A percentile compares a stretch with the other conserved stretches of the same genome.
Conservation (phyloP, 1,140 invertebrate species). For the Littorina saxatilis region DNA sequence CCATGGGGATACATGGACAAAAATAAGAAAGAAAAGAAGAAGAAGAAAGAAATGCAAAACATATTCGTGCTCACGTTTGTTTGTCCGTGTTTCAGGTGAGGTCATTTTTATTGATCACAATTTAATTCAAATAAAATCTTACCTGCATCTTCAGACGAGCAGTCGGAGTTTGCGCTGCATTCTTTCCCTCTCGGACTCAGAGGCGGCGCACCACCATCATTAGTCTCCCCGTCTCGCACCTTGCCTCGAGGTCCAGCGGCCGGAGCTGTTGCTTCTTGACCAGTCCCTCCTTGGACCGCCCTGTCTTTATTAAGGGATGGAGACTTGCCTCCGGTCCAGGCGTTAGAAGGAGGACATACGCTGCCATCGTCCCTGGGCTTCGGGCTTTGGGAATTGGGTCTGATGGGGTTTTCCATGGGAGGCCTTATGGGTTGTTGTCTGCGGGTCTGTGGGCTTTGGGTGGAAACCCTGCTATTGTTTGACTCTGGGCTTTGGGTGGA, state of each 20-base stretch:
- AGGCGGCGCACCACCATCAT: not conserved
- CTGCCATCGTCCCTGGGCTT: not conserved
- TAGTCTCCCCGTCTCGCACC: not conserved
- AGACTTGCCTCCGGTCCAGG: not conserved
- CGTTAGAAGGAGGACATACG: not conserved
- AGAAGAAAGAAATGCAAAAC: too few relatives aligned
- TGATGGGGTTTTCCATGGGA: not conserved
- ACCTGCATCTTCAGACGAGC: conserved; percentile 7
- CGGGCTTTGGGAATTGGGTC: not conserved
- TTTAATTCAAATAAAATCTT: not conserved
- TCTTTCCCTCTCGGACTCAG: conserved; percentile 3
- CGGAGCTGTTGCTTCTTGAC: not conserved
- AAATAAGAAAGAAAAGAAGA: too few relatives aligned
- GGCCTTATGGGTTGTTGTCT: not conserved
- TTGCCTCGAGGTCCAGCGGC: not conserved
- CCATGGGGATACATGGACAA: too few relatives aligned
- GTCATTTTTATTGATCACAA: too few relatives aligned
- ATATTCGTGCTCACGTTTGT: too few relatives aligned
- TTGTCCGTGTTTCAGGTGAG: too few relatives aligned
- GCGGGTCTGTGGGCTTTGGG: too few relatives aligned
- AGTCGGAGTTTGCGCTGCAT: conserved; percentile 20
- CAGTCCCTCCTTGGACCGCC: not conserved
- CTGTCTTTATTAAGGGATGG: not conserved
- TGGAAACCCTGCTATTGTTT: too few relatives aligned
- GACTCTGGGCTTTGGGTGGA: too few relatives aligned